These are phyloP conservation scores for pig (Sus scrofa) DNA, from an alignment of 2,113 vertebrate genomes.

Conservation along the genomic window DNA sequence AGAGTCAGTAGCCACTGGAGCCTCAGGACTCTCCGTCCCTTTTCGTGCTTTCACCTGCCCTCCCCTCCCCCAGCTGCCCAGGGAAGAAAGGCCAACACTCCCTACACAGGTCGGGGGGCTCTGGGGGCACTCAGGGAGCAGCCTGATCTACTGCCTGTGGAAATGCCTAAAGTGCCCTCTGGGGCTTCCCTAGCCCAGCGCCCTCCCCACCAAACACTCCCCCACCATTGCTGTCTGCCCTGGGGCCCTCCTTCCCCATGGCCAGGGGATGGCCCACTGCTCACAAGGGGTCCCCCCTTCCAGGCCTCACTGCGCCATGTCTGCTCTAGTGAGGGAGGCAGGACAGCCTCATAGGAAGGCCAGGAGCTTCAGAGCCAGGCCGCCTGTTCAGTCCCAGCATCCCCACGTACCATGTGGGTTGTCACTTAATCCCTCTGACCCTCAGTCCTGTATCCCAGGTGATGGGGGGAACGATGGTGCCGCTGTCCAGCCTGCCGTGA, in stretches of 20 bases:
- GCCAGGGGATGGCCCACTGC: no score
- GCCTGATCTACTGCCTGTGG: background rate
- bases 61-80: background rate
- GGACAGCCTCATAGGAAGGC: background rate
- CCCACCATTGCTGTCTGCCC: background rate
- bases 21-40: background rate
- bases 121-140: no score
- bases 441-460: background rate
- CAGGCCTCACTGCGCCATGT: background rate
- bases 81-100: background rate
- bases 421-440: background rate
- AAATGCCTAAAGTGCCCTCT: background rate
- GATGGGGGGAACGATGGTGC: background rate
- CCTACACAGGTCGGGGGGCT: rapidly evolving
- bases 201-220: background rate
- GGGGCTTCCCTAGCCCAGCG: background rate
- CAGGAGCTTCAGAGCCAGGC: background rate
- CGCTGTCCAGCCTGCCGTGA: rapidly evolving
- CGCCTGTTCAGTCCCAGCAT: background rate
- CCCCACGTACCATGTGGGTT: rapidly evolving
- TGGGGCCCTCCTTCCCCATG: rapidly evolving
- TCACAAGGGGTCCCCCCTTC: background rate
- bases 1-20: background rate
- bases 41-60: background rate
- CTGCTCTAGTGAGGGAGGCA: no score